Evolutionary conservation across 2,113 vertebrate genomes (phyloP), one percentile per base, ranked within the genome.

Genomic region (Machaerirhynchus nigripectus): DNA sequence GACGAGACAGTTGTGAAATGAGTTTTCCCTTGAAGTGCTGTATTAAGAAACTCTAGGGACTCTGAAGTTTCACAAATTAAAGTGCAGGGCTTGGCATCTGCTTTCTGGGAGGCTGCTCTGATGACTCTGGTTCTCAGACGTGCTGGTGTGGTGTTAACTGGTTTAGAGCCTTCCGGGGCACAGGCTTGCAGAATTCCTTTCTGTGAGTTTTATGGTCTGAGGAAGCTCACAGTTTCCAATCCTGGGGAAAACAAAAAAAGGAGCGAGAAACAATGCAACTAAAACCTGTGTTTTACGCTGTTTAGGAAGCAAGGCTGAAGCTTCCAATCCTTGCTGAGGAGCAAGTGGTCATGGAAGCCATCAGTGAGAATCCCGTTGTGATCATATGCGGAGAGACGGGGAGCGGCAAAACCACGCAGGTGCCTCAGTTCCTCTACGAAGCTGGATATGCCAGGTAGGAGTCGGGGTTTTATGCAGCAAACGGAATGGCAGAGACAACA

Each of bases 391-490:
- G 99, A 9, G 99, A 99, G 96, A 99, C 99, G 0, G 99, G 99
- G 74, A 99, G 99, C 2, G 99, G 99, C 35, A 99, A 99, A 97
- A 99, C 99, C 53, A 99, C 99, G 0, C 99, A 99, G 90, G 98
- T 99, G 44, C 99, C 99, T 24, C 99, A 99, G 98, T 99, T 99
- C 42, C 98, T 99, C 46, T 99, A 99, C 17, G 99, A 99, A 95
- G 99, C 99, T 4, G 99, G 99, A 84, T 99, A 99, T 57, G 97
- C 98, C 96, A 99, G 99, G 99, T 99, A 96, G 11, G 79, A 50
- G 2, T 13, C 5, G 1, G 18, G 19, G 44, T 73, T 65, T 67
- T 20, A 1, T 50, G 31, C 59, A 44, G 39, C 20, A 74, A 27
- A 22, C 21, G 67, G 23, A 33, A 69, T 27, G 52, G 53, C 13